Evolutionary conservation across 1,140 invertebrate genomes (phyloP).

Genomic region (Saccostrea echinata): DNA sequence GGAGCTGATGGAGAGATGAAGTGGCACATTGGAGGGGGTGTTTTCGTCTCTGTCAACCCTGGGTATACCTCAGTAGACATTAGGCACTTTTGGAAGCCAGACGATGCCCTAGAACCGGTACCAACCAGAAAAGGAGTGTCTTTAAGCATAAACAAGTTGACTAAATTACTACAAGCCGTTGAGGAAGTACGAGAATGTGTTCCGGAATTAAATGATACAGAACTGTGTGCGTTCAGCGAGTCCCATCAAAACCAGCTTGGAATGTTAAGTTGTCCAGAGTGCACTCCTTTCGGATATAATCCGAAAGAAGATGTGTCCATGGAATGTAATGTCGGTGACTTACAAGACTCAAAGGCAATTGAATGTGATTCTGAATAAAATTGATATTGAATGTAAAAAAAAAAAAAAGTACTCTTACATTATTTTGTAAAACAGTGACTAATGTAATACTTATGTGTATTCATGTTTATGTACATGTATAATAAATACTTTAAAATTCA

Average conservation of each 20-base stretch:
- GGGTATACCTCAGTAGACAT: too few relatives aligned
- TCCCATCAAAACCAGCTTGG: constrained; percentile 41
- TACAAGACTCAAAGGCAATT: constrained; percentile 8
- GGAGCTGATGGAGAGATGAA: constrained; percentile 23
- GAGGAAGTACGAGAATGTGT: constrained; percentile 19
- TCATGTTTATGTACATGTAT: background rate
- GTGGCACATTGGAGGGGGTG: constrained; percentile 40
- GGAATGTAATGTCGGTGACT: constrained; percentile 47
- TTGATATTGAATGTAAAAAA: background rate
- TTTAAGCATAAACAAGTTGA: constrained; percentile 41
- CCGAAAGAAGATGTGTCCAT: constrained; percentile 22
- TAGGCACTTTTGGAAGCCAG: background rate
- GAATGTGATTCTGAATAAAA: constrained; percentile 22
- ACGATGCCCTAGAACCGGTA: constrained; percentile 1
- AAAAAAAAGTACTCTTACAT: constrained; percentile 25
- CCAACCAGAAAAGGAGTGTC: constrained; percentile 44
- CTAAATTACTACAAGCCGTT: constrained; percentile 24
- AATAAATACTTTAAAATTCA: background rate
- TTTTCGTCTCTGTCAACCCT: too few relatives aligned
- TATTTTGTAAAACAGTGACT: background rate
- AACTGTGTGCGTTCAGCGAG: constrained; percentile 37
- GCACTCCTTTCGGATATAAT: constrained; percentile 38
- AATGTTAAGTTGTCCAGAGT: constrained; percentile 38
- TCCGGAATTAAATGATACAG: constrained; percentile 41
- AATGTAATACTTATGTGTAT: background rate